phyloP scores from a whole-genome alignment of 2,113 vertebrate species.

The Cavia porcellus region DNA sequence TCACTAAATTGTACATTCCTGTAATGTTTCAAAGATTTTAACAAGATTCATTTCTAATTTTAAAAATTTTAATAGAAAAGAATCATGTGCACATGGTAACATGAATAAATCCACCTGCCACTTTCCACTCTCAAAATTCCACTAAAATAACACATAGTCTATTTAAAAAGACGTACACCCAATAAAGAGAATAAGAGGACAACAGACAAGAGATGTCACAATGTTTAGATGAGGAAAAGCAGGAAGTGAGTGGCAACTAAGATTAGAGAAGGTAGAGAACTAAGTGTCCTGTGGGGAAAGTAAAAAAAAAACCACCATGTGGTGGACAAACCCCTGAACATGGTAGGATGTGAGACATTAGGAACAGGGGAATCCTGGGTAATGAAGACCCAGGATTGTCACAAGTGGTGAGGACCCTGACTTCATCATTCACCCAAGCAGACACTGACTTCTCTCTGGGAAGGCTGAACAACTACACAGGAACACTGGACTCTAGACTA shows the following conservation, averaged over 20 bases:
- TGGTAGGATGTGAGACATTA: not conserved
- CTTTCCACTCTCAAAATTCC: not conserved
- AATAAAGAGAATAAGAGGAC: not conserved
- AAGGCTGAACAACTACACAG: not conserved
- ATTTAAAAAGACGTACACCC: not conserved
- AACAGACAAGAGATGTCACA: not conserved
- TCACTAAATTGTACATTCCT: slow-evolving; percentile 7
- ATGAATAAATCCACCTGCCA: not conserved
- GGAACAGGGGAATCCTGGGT: not conserved
- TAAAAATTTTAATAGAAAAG: not conserved
- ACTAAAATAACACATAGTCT: not conserved
- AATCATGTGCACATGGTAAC: not conserved
- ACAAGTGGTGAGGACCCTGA: not conserved
- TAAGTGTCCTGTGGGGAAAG: not conserved
- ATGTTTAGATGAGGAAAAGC: not conserved
- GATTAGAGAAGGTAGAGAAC: not conserved
- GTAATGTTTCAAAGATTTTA: not conserved
- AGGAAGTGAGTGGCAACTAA: not conserved
- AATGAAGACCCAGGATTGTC: not conserved
- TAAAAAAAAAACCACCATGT: not conserved
- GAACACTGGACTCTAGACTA: not conserved
- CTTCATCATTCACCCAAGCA: not conserved
- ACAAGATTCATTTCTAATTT: not conserved
- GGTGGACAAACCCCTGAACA: not conserved
- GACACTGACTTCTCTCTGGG: not conserved